Evolutionary conservation across 2,888 invertebrate genomes (phyloP).

Genomic region (Tiliacea aurago): DNA sequence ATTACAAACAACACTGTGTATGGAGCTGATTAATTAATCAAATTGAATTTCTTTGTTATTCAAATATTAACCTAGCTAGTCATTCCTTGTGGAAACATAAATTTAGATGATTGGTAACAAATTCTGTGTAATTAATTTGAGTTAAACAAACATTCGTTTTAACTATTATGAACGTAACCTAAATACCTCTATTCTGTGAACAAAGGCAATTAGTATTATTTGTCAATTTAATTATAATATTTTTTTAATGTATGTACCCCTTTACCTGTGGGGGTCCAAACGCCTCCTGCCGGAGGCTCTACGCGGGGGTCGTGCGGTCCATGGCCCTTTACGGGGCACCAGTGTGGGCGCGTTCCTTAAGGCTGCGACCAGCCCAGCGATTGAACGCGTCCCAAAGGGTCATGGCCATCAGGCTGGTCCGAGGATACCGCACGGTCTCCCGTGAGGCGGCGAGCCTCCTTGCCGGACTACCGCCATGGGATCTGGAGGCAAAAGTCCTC

Average conservation of each 20-base stretch:
- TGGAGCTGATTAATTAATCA: slow-evolving; percentile 59
- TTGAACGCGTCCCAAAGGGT: no score
- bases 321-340: no score
- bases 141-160: slow-evolving; percentile 16
- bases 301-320: no score
- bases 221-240: background rate
- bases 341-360: no score
- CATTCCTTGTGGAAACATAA: slow-evolving; percentile 62
- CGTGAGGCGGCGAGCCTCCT: no score
- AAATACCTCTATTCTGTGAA: slow-evolving; percentile 18
- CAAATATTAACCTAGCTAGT: slow-evolving; percentile 58
- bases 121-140: slow-evolving; percentile 57
- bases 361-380: no score
- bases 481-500: no score
- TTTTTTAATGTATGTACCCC: background rate
- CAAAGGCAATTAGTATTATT: slow-evolving; percentile 8
- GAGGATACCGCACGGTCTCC: no score
- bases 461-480: no score
- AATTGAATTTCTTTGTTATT: slow-evolving; percentile 62
- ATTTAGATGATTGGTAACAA: slow-evolving; percentile 55
- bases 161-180: slow-evolving; percentile 20
- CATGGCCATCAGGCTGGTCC: no score
- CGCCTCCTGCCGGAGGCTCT: no score
- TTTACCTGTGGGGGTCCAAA: no score
- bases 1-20: slow-evolving; percentile 32